Evolutionary conservation across 2,888 invertebrate genomes (phyloP), one percentile per base, ranked within the genome.

Genomic region (Cylindroiulus punctatus): DNA sequence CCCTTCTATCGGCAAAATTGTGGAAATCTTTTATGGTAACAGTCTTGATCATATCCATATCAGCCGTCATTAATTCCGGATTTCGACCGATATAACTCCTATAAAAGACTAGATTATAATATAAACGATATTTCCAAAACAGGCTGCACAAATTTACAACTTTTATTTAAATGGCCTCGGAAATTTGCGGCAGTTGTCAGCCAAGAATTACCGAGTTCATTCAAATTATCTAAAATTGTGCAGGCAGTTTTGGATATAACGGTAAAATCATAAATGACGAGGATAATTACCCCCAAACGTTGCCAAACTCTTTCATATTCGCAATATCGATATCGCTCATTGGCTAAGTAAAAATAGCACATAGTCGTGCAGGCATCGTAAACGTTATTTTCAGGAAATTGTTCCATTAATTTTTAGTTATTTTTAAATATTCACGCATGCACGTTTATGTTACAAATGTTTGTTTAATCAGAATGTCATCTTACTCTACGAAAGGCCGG

Each of bases 1-100:
- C 86, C 36, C 86, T 40, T 86, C 86, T 76, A 57, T 86, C 86
- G 10, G 19, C n/a, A 83, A 86, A 86, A 36, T 57, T 7, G 30
- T 83, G 26, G 32, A 86, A 86, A 36, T 86, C 57, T 57, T 86
- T 86, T 36, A 86, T 83, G 10, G 26, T 26, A 52, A 86, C 12
- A 3, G 26, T 12, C 30, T 86, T 86, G 8, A 86, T 81, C 40
- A 84, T 52, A 36, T 86, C 86, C 30, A 83, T 17, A 22, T 86
- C 86, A 3, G n/a, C 47, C 22, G 52, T 57, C 17, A 86, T 10
- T 17, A 86, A n/a, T 8, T n/a, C 42, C 17, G 86, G 86, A 26
- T 83, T 12, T 17, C 86, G 42, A 17, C 26, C 32, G 8, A 47
- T 14, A 44, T 44, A 44, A 12, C 12, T 44, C 8, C 44, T 44